Conservation (phyloP, 2,888 invertebrate species). For the Danaus chrysippus region DNA sequence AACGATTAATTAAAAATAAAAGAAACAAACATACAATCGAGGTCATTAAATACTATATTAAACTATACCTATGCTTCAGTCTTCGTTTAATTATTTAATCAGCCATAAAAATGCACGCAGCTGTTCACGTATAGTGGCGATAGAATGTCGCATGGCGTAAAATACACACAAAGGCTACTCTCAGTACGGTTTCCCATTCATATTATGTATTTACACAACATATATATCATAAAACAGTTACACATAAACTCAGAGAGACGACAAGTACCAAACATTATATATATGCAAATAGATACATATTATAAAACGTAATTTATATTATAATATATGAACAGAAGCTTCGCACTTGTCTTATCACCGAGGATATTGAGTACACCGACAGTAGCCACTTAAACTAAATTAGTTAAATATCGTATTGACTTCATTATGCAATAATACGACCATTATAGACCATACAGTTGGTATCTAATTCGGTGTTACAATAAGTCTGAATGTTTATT, state of each 20-base stretch:
- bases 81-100: conserved; percentile 73
- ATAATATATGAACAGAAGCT: neutral
- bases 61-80: conserved; percentile 76
- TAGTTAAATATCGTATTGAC: conserved; percentile 13
- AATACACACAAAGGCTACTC: conserved; percentile 28
- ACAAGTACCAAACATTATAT: conserved; percentile 13
- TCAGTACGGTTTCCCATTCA: conserved; percentile 16
- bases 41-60: conserved; percentile 68
- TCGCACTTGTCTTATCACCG: neutral
- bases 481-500: conserved; percentile 12
- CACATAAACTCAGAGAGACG: conserved; percentile 10
- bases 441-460: conserved; percentile 15
- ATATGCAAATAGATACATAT: neutral
- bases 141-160: conserved; percentile 28
- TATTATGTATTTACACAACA: conserved; percentile 25
- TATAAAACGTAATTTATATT: neutral
- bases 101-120: conserved; percentile 58
- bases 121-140: conserved; percentile 31
- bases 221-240: conserved; percentile 12
- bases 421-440: conserved; percentile 12
- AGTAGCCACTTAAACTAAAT: neutral
- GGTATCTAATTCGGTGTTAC: conserved; percentile 16
- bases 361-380: neutral
- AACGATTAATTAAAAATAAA: conserved; percentile 24
- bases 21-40: conserved; percentile 40